Evolutionary conservation across 2,797 vertebrate genomes (phyloP).

Genomic region (Hapalemur alaotrensis): DNA sequence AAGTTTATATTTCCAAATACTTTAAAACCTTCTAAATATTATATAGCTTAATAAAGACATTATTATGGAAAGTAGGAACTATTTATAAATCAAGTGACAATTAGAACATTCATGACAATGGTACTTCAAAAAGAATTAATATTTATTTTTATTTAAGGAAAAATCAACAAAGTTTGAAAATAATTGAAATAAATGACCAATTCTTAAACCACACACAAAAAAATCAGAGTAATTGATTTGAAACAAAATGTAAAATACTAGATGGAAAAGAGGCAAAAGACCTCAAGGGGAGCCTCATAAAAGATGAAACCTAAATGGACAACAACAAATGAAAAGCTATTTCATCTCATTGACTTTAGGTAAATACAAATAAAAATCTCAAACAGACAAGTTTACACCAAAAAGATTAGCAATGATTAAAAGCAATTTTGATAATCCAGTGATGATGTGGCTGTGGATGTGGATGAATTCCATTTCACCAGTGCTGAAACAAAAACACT

Average conservation of each 20-base stretch:
- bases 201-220: background rate
- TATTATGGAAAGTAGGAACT: background rate
- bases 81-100: background rate
- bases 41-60: background rate
- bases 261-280: background rate
- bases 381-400: background rate
- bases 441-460: background rate
- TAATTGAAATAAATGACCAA: background rate
- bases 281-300: background rate
- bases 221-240: background rate
- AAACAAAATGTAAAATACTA: background rate
- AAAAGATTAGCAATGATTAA: background rate
- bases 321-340: background rate
- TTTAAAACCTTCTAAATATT: background rate
- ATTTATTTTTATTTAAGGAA: background rate
- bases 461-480: background rate
- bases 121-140: background rate
- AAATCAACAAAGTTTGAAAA: background rate
- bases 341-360: background rate
- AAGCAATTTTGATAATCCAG: background rate
- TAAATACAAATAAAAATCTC: background rate
- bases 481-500: background rate
- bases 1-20: background rate
- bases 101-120: background rate
- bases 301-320: background rate